Evolutionary conservation across 1,140 invertebrate species (phyloP).

Genomic region (Bacillus rossius): DNA sequence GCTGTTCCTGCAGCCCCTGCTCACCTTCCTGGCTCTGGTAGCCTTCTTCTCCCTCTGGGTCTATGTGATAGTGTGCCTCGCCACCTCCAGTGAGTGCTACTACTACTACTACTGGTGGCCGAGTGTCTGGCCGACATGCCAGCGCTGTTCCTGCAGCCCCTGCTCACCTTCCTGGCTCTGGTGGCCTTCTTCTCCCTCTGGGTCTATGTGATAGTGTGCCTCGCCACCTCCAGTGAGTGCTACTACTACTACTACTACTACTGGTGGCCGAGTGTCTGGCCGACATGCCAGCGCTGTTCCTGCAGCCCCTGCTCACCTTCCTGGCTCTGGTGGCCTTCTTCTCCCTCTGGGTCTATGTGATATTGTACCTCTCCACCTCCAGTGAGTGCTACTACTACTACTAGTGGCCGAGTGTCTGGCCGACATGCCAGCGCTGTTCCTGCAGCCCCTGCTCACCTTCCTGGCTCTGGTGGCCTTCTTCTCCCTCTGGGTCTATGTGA

Average conservation of each 20-base stretch:
- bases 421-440: conserved; percentile 75
- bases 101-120: too few relatives aligned
- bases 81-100: conserved; percentile 66
- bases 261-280: too few relatives aligned
- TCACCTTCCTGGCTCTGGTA: conserved; percentile 75
- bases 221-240: conserved; percentile 66
- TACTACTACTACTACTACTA: too few relatives aligned
- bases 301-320: conserved; percentile 86
- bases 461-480: conserved; percentile 71
- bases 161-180: conserved; percentile 77
- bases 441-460: conserved; percentile 86
- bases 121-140: conserved; percentile 79
- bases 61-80: conserved; percentile 62
- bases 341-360: conserved; percentile 76
- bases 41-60: conserved; percentile 84
- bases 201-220: conserved; percentile 67
- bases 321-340: conserved; percentile 71
- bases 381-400: too few relatives aligned
- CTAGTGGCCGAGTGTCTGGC: too few relatives aligned
- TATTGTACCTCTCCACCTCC: conserved; percentile 63
- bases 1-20: conserved; percentile 80
- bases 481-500: conserved; percentile 76
- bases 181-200: conserved; percentile 79
- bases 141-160: conserved; percentile 78
- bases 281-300: conserved; percentile 75